Conservation (phyloP, 2,113 vertebrate species). For the Scopus umbretta region DNA sequence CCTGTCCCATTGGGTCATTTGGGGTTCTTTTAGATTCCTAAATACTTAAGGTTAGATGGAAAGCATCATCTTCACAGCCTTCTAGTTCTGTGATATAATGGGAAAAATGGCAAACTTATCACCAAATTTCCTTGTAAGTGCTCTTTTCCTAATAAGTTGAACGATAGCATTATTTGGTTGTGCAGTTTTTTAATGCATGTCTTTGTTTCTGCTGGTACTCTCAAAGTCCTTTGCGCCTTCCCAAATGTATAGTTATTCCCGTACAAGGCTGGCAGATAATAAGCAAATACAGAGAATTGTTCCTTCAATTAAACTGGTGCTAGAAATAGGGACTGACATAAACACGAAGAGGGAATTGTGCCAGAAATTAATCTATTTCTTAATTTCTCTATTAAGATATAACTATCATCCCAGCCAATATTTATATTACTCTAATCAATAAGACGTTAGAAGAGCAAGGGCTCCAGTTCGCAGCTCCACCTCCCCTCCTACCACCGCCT, state of each 20-base stretch:
- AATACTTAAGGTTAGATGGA: not conserved
- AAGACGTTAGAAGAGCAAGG: not conserved
- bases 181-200: not conserved
- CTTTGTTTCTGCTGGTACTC: not conserved
- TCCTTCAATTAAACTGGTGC: not conserved
- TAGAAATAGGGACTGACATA: not conserved
- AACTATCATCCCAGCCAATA: not conserved
- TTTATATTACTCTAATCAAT: not conserved
- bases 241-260: not conserved
- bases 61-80: not conserved
- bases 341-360: not conserved
- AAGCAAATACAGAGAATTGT: not conserved
- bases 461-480: not conserved
- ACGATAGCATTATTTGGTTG: not conserved
- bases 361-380: constrained; percentile 1
- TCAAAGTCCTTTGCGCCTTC: not conserved
- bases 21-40: not conserved
- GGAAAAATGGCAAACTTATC: not conserved
- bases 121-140: not conserved
- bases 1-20: not conserved
- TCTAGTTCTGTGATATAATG: not conserved
- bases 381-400: not conserved
- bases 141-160: not conserved
- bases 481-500: not conserved
- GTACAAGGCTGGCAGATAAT: not conserved